These are phyloP conservation scores for Penaeus japonicus DNA, from an alignment of 1,140 invertebrate genomes.

Conservation along the genomic window DNA sequence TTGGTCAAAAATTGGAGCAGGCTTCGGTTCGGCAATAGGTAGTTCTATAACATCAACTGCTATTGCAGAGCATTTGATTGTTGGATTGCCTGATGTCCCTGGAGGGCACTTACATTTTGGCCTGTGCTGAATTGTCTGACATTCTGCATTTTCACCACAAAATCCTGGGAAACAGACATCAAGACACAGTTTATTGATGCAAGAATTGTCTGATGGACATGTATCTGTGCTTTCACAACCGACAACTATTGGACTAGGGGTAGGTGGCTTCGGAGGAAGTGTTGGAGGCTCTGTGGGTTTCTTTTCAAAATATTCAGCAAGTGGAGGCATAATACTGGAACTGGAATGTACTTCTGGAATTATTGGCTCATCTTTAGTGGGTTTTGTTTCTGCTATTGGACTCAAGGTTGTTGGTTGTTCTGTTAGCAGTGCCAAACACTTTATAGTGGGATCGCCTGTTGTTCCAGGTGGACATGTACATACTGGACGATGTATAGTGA, in stretches of 20 bases:
- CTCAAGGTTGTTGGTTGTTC: background rate
- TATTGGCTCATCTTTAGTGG: slow-evolving; percentile 12
- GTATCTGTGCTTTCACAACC: slow-evolving; percentile 61
- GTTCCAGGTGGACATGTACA: slow-evolving; percentile 74
- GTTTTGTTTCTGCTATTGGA: slow-evolving; percentile 26
- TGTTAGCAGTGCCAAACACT: slow-evolving; percentile 58
- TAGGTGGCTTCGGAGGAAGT: slow-evolving; percentile 19
- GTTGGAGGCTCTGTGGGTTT: background rate
- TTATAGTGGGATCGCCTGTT: slow-evolving; percentile 72
- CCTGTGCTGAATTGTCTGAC: slow-evolving; percentile 80
- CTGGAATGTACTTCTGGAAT: background rate
- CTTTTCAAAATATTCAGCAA: background rate
- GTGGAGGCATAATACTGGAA: slow-evolving; percentile 1
- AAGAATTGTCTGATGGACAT: slow-evolving; percentile 61
- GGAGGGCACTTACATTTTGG: slow-evolving; percentile 83
- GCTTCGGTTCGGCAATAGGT: background rate
- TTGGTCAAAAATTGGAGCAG: background rate
- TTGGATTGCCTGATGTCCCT: slow-evolving; percentile 79
- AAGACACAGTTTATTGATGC: slow-evolving; percentile 59
- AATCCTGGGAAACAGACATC: slow-evolving; percentile 68
- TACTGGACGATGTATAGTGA: slow-evolving; percentile 74
- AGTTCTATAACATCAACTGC: background rate
- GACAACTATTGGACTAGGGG: slow-evolving; percentile 42
- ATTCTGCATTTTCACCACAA: slow-evolving; percentile 82
- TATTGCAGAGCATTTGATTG: slow-evolving; percentile 72